These are phyloP conservation scores for Clarias platycephalus DNA, from an alignment of 2,797 vertebrate genomes.

Conservation along the genomic window DNA sequence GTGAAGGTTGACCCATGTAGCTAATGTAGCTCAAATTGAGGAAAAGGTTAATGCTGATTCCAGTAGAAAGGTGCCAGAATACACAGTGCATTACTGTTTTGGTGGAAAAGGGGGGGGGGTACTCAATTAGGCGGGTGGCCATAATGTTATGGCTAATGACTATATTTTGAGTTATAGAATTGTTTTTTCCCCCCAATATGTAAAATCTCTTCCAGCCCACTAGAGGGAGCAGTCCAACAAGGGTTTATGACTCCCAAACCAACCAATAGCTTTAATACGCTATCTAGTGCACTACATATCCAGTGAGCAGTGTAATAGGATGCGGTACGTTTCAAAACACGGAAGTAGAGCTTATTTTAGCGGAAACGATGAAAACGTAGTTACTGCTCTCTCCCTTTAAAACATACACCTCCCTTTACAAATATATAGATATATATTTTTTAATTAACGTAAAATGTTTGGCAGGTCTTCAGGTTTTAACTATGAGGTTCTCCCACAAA, in stretches of 20 bases:
- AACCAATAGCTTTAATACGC: not conserved
- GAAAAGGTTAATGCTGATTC: no score
- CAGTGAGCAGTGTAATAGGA: not conserved
- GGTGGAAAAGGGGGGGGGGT: no score
- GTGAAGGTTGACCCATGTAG: no score
- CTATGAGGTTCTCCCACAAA: constrained; percentile 76
- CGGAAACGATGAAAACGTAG: not conserved
- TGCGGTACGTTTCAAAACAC: constrained; percentile 25
- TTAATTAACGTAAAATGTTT: constrained; percentile 67
- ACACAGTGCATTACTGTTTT: no score
- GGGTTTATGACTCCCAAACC: not conserved
- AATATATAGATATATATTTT: not conserved
- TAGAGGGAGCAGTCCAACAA: constrained; percentile 4
- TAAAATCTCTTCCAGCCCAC: not conserved
- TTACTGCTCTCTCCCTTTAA: not conserved
- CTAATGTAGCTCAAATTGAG: no score
- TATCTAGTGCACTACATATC: constrained; percentile 18
- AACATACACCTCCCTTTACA: no score
- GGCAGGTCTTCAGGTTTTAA: constrained; percentile 60
- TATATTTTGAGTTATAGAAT: no score
- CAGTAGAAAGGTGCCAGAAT: no score
- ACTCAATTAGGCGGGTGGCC: no score
- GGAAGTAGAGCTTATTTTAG: constrained; percentile 40
- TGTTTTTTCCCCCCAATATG: not conserved
- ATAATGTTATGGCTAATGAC: no score